Conservation (phyloP, 2,888 invertebrate genomes). For the Melanophora roralis region DNA sequence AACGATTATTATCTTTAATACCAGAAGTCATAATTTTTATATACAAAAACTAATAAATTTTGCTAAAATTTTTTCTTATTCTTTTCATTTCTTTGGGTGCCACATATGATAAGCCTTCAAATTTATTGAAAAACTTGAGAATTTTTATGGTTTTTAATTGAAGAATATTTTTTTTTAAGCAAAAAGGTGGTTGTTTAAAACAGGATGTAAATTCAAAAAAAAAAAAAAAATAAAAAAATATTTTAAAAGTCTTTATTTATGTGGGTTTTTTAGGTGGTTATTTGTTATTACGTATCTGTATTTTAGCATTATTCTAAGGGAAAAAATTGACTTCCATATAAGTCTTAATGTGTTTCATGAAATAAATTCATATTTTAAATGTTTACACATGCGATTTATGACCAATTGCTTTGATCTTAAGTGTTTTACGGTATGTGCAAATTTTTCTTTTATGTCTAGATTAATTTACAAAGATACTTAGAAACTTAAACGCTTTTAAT, state of each 20-base stretch:
- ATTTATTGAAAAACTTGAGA: slow-evolving; percentile 41
- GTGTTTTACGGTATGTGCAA: slow-evolving; percentile 18
- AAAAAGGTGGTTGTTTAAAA: slow-evolving; percentile 47
- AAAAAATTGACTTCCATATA: slow-evolving; percentile 7
- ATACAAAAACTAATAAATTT: slow-evolving; percentile 50
- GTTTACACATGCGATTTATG: slow-evolving; percentile 61
- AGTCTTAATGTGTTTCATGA: slow-evolving; percentile 17
- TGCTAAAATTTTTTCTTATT: not conserved
- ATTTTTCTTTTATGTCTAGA: not conserved
- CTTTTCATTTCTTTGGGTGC: not conserved
- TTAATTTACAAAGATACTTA: not conserved
- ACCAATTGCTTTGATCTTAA: slow-evolving; percentile 63
- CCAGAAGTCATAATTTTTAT: slow-evolving; percentile 59
- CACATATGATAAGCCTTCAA: slow-evolving; percentile 38
- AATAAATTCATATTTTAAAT: slow-evolving; percentile 46
- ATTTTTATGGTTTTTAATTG: slow-evolving; percentile 59
- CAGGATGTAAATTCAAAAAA: slow-evolving; percentile 42
- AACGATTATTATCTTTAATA: slow-evolving; percentile 58
- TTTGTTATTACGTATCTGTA: too few species aligned
- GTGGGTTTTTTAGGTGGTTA: too few species aligned
- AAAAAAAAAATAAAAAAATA: not conserved
- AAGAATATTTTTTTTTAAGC: slow-evolving; percentile 22
- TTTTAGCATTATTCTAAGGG: not conserved
- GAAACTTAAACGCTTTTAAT: not conserved
- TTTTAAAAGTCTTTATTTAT: not conserved